Evolutionary conservation across 2,888 invertebrate genomes (phyloP).

Genomic region (Scrobipalpa atriplicella): DNA sequence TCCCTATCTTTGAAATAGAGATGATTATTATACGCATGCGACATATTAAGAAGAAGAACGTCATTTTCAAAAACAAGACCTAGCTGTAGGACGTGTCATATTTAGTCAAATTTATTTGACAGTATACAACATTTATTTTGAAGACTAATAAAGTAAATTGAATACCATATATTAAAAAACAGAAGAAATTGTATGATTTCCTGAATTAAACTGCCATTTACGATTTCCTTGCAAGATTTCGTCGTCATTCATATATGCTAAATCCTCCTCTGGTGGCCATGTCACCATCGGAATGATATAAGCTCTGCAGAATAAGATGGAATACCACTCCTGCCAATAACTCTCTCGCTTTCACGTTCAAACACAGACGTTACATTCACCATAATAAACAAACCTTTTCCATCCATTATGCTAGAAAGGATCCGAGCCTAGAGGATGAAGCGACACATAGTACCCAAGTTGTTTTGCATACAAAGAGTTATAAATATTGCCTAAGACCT

Average conservation of each 20-base stretch:
- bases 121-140: too few species aligned
- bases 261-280: slow-evolving; percentile 24
- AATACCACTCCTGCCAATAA: slow-evolving; percentile 18
- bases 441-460: slow-evolving; percentile 59
- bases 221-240: neutral
- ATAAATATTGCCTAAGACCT: slow-evolving; percentile 76
- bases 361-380: slow-evolving; percentile 19
- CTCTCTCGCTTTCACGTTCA: slow-evolving; percentile 15
- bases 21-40: too few species aligned
- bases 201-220: neutral
- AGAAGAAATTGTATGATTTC: neutral
- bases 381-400: slow-evolving; percentile 25
- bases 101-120: too few species aligned
- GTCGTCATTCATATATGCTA: neutral
- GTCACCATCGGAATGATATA: slow-evolving; percentile 17
- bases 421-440: slow-evolving; percentile 45
- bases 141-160: too few species aligned
- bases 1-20: too few species aligned
- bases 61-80: too few species aligned
- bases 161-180: neutral
- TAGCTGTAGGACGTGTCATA: too few species aligned
- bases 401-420: slow-evolving; percentile 21
- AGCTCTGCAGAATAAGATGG: slow-evolving; percentile 10
- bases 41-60: too few species aligned
- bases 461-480: slow-evolving; percentile 81